Evolutionary conservation across 1,140 invertebrate genomes (phyloP).

Genomic region (Magallana angulata): DNA sequence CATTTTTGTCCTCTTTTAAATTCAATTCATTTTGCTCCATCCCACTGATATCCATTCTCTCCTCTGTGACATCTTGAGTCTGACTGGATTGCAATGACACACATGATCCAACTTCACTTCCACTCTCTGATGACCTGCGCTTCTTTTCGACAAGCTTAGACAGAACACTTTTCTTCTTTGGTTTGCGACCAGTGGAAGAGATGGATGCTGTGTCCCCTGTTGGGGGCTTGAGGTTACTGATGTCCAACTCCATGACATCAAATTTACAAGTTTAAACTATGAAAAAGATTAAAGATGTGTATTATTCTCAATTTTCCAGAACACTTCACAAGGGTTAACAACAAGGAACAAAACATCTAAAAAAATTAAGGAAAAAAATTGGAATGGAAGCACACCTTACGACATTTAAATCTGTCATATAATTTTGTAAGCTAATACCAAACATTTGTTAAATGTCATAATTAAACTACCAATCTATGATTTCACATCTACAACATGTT

Average conservation of each 20-base stretch:
- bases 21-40: constrained; percentile 79
- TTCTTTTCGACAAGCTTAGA: constrained; percentile 71
- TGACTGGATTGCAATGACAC: constrained; percentile 56
- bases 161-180: constrained; percentile 72
- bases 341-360: too few relatives aligned
- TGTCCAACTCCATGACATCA: constrained; percentile 7
- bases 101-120: constrained; percentile 70
- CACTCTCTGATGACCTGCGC: constrained; percentile 65
- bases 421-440: too few relatives aligned
- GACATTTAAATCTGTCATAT: too few relatives aligned
- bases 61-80: constrained; percentile 36
- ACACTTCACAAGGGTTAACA: too few relatives aligned
- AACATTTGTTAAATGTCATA: too few relatives aligned
- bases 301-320: too few relatives aligned
- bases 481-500: too few relatives aligned
- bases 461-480: too few relatives aligned
- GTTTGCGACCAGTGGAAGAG: constrained; percentile 45
- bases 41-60: constrained; percentile 81
- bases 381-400: too few relatives aligned
- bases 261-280: neutral
- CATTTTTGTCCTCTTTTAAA: constrained; percentile 74
- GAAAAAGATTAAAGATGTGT: neutral
- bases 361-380: too few relatives aligned
- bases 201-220: constrained; percentile 34
- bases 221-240: constrained; percentile 28